These are phyloP conservation scores for Penaeus indicus DNA, from an alignment of 1,140 invertebrate genomes.

Conservation along the genomic window DNA sequence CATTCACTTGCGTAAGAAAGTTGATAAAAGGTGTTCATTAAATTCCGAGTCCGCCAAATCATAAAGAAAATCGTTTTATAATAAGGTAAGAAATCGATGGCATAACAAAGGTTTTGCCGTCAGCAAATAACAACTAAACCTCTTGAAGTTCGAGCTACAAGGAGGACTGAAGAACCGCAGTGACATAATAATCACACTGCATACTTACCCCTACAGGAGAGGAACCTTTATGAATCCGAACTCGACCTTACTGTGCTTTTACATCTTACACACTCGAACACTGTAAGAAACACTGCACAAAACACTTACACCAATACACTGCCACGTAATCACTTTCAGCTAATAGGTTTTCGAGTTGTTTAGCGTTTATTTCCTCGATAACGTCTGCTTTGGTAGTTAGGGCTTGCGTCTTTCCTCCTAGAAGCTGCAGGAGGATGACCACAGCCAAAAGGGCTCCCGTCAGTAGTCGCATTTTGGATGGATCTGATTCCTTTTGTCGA, in stretches of 20 bases:
- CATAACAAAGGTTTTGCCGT: too few species aligned
- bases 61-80: too few species aligned
- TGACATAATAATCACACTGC: neutral
- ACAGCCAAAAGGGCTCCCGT: slow-evolving; percentile 30
- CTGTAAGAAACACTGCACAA: neutral
- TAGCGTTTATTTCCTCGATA: slow-evolving; percentile 92
- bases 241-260: too few species aligned
- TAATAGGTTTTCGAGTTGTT: slow-evolving; percentile 88
- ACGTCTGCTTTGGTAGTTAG: slow-evolving; percentile 48
- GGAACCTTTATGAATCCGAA: too few species aligned
- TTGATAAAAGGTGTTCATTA: too few species aligned
- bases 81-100: too few species aligned
- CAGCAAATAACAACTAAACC: too few species aligned
- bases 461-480: slow-evolving; percentile 28
- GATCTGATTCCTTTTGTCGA: neutral
- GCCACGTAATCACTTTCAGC: slow-evolving; percentile 93
- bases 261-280: too few species aligned
- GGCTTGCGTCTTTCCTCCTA: neutral
- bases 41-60: too few species aligned
- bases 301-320: slow-evolving; percentile 94
- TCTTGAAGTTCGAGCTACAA: too few species aligned
- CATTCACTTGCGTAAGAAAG: too few species aligned
- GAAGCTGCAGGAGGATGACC: slow-evolving; percentile 2
- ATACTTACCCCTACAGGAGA: neutral
- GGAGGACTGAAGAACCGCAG: neutral